Base-by-base conservation (phyloP, 2,113 vertebrate species). In the Lasiurus cinereus region DNA sequence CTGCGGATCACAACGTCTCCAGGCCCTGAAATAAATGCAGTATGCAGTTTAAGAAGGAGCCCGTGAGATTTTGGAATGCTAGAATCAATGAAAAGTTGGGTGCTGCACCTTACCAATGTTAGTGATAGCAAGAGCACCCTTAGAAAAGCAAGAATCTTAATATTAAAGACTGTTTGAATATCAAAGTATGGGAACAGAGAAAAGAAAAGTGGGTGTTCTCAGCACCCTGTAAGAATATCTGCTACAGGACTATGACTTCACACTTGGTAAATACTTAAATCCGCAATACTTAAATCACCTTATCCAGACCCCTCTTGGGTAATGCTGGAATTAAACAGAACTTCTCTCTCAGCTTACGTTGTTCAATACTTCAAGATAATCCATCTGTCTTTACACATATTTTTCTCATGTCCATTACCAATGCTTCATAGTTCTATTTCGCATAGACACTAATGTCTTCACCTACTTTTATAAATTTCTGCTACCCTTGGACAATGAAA, bases 261-360 rank as follows among this genome's bases (percentile, higher is more conserved):
- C 39, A 43, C 24, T 46, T 82, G 46, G 54, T 13, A 87, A 87
- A 59, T 56, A 54, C 16, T 54, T 54, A 54, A 54, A 54, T 54
- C 52, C 50, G 89, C 27, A 66, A 59, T 43, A 31, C 10, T 88
- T 78, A 52, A 43, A 22, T 70, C 9, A n/a, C 66, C 62, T 82
- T n/a, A n/a, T 83, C 33, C 48, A 85, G 22, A 76, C 11, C 36
- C 21, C n/a, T 83, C 56, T 62, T 93, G 54, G 24, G 46, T 82
- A 93, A 83, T 31, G 70, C 21, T n/a, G 82, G 74, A 96, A 93
- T 92, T 48, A 95, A 93, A 82, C 3, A 91, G 48, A 88, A 19
- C 29, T 96, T 82, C 19, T 54, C 50, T 52, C 56, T 83, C 73
- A 59, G 36, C 48, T 94, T 83, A 90, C 13, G 52, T 93, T 86